A percentile compares a stretch with the other conserved stretches of the same genome.
Conservation (phyloP, 2,113 vertebrate species). For the Aplodontia rufa region DNA sequence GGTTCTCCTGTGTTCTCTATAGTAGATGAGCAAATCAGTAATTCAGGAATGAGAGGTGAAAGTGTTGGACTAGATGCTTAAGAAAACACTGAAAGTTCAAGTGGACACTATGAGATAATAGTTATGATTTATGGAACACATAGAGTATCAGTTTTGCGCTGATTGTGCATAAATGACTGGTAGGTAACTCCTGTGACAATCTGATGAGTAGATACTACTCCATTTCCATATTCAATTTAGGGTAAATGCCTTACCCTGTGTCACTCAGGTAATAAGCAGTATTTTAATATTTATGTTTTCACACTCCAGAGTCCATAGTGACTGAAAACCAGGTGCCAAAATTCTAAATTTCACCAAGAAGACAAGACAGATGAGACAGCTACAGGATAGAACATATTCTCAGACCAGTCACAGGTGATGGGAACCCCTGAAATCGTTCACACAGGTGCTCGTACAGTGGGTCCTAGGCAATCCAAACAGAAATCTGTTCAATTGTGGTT, state of each 20-base stretch:
- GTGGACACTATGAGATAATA: background rate
- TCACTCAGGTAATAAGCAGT: background rate
- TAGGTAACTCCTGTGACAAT: background rate
- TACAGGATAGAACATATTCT: background rate
- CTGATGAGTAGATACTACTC: background rate
- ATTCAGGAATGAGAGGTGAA: background rate
- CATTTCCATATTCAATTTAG: background rate
- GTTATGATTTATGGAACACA: background rate
- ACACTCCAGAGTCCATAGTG: background rate
- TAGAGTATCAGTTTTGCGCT: background rate
- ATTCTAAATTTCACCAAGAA: background rate
- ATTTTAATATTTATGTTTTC: background rate
- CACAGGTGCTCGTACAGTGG: background rate
- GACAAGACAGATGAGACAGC: background rate
- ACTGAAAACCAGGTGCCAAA: background rate
- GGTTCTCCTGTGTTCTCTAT: background rate
- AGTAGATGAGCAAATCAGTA: background rate
- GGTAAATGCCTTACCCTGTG: background rate
- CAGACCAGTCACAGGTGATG: background rate
- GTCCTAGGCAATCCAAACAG: background rate
- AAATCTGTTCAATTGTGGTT: background rate
- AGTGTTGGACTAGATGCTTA: background rate
- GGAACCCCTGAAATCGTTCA: background rate
- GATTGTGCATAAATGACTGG: background rate
- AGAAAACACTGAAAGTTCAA: background rate